phyloP scores from a whole-genome alignment of 2,888 invertebrate genomes.

The Cheilosia impressa region DNA sequence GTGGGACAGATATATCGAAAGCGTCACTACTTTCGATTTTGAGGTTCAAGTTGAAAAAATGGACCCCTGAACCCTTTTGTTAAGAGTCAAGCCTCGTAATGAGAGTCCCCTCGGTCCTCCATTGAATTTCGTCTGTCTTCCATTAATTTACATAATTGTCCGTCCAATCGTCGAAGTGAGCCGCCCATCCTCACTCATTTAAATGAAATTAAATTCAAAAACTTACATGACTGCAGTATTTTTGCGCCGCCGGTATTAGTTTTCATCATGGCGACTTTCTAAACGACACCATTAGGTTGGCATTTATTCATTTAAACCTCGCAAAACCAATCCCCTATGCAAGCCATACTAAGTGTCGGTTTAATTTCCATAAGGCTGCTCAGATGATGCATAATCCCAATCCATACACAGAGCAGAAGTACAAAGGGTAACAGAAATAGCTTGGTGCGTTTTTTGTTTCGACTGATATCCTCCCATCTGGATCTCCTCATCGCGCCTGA shows the following conservation, averaged over 20 bases:
- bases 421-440: conserved; percentile 40
- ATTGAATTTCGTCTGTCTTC: background rate
- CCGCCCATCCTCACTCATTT: conserved; percentile 33
- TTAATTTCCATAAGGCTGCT: conserved; percentile 44
- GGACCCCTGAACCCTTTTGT: too few species aligned
- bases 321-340: conserved; percentile 36
- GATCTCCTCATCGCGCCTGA: conserved; percentile 9
- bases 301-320: conserved; percentile 5
- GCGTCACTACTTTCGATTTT: too few species aligned
- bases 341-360: conserved; percentile 9
- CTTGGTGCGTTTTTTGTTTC: conserved; percentile 1
- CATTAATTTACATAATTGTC: conserved; percentile 5
- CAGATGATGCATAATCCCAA: conserved; percentile 44
- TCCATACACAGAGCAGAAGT: background rate
- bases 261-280: conserved; percentile 45
- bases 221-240: conserved; percentile 17
- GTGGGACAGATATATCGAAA: too few species aligned
- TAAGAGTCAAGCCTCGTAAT: background rate
- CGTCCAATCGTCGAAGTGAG: background rate
- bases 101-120: too few species aligned
- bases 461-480: conserved; percentile 31
- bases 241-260: background rate
- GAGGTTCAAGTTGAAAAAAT: too few species aligned
- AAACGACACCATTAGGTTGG: conserved; percentile 1
- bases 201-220: background rate